Evolutionary conservation across 1,140 invertebrate genomes (phyloP), one percentile per base, ranked within the genome.

Genomic region (Acromyrmex echinatior): DNA sequence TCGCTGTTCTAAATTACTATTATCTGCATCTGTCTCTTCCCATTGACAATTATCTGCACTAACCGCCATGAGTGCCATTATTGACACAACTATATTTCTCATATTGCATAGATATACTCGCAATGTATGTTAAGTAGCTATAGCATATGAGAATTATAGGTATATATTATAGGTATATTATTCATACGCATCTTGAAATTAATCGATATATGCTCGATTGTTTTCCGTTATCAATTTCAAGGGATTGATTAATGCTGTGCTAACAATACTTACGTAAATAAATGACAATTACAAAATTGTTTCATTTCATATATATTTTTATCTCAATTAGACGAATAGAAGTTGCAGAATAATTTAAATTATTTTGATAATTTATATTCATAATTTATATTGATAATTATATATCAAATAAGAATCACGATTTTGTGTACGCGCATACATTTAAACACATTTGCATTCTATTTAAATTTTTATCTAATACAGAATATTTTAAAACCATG

Each of bases 371-470:
- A 78, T 25, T 39, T 9, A 1, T 39, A 9, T 9, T 39, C 7
- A 77, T 28, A 77, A 78, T 68, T 62, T 14, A 63, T 25, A n/a
- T 21, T 51, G 12, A 21, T 68, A 78, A 63, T 45, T 39, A 39
- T 49, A n/a, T 49, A n/a, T 63, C 1, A 18, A 78, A 0, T 39
- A 39, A 35, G 35, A 1, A 62, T 9, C 12, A 9, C 5, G 1
- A 62, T 28, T 77, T 62, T 1, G 0, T 35, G 5, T 35, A 35
- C 14, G 25, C 25, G 10, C 7, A 18, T 35, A 35, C 3, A 18
- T 35, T 6, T 16, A 1, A 65, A 65, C 18, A 10, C 0, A 18
- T 35, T 31, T 65, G 10, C 7, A 35, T 35, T 35, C 31, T 10
- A 7, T 65, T 31, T 10, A 71, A 9, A 71, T 71, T 71, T 51